Conservation (phyloP, 2,797 vertebrate genomes). For the Gila robusta region DNA sequence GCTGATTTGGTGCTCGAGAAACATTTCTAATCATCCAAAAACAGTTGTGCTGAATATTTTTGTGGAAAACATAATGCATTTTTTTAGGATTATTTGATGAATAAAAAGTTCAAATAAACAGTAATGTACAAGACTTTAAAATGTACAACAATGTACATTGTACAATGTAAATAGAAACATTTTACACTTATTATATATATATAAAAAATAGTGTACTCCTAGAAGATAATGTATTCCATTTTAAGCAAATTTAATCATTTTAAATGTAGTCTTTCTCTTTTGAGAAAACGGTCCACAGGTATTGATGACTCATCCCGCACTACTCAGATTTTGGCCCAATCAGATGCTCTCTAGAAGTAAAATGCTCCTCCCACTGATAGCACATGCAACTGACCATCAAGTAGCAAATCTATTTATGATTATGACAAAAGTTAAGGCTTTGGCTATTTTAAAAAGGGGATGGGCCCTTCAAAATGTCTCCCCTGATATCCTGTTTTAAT, state of each 20-base stretch:
- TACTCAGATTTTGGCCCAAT: background rate
- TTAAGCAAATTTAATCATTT: background rate
- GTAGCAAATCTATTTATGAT: background rate
- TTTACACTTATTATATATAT: too few species aligned
- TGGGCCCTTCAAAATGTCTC: background rate
- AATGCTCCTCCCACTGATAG: background rate
- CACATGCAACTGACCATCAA: background rate
- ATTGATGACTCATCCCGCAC: slow-evolving; percentile 1
- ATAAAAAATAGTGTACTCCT: background rate
- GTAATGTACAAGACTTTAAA: too few species aligned
- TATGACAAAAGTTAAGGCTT: background rate
- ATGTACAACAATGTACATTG: too few species aligned
- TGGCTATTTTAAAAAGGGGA: background rate
- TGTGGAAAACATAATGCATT: background rate
- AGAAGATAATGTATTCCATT: background rate
- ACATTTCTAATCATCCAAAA: background rate
- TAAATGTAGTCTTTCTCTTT: background rate
- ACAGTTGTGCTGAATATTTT: background rate
- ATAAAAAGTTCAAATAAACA: background rate
- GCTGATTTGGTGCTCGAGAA: background rate
- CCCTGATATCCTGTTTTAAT: background rate
- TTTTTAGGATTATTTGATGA: background rate
- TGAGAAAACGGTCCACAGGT: background rate
- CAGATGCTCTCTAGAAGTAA: background rate
- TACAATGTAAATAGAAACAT: too few species aligned